Evolutionary conservation across 2,888 invertebrate genomes (phyloP).

Genomic region (Drosophila testacea): DNA sequence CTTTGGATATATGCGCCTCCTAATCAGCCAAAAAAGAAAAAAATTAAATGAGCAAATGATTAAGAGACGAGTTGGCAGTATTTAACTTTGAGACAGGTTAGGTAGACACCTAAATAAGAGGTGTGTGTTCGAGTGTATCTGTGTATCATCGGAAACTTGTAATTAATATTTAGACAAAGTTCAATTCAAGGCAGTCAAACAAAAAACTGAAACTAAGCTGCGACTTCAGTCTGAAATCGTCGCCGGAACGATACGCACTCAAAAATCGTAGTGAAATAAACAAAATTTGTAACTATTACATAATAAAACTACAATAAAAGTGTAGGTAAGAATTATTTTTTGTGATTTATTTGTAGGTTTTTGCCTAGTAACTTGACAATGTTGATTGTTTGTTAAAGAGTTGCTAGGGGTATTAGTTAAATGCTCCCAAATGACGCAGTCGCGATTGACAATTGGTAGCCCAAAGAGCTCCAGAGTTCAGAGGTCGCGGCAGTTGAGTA

Average conservation of each 20-base stretch:
- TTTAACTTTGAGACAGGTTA: constrained; percentile 35
- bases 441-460: constrained; percentile 29
- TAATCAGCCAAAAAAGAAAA: constrained; percentile 10
- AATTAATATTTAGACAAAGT: constrained; percentile 56
- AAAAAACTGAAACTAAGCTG: constrained; percentile 3
- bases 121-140: constrained; percentile 13
- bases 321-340: constrained; percentile 19
- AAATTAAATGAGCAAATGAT: constrained; percentile 32
- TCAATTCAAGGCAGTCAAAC: constrained; percentile 42
- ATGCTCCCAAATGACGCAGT: constrained; percentile 33
- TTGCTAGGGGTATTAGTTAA: constrained; percentile 34
- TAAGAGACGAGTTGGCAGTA: constrained; percentile 35
- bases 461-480: constrained; percentile 24
- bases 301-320: constrained; percentile 2
- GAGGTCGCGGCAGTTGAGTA: constrained; percentile 4
- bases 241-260: constrained; percentile 43
- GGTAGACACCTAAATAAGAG: constrained; percentile 4
- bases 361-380: constrained; percentile 66
- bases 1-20: constrained; percentile 15
- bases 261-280: constrained; percentile 15
- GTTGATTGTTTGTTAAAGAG: constrained; percentile 28
- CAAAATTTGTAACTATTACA: constrained; percentile 9
- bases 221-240: constrained; percentile 45
- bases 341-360: constrained; percentile 14
- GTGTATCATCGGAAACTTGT: constrained; percentile 37